Evolutionary conservation across 2,888 invertebrate species (phyloP).

Genomic region (Elegia similella): DNA sequence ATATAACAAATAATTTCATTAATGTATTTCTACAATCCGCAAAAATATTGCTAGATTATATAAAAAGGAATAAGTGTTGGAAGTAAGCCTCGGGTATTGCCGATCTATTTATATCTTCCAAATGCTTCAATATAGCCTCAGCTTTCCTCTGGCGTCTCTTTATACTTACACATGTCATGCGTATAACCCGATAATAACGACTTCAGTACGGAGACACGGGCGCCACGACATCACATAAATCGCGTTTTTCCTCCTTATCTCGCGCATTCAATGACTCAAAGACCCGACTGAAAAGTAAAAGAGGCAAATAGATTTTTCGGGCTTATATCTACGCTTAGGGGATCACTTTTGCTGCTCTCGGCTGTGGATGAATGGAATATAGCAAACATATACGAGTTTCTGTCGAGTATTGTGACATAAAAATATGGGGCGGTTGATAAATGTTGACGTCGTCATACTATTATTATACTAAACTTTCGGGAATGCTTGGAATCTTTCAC

Average conservation of each 20-base stretch:
- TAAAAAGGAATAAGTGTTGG: neutral
- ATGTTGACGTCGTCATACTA: neutral
- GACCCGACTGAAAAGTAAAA: neutral
- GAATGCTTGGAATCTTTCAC: neutral
- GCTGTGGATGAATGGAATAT: neutral
- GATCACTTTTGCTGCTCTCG: slow-evolving; percentile 7
- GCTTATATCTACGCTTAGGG: slow-evolving; percentile 10
- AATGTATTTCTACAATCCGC: no score
- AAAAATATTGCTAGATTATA: no score
- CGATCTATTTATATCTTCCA: neutral
- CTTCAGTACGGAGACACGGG: slow-evolving; percentile 9
- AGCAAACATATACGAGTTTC: neutral
- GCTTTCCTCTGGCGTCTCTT: neutral
- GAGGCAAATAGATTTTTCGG: slow-evolving; percentile 5
- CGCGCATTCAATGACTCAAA: neutral
- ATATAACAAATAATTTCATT: no score
- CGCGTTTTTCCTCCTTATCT: slow-evolving; percentile 7
- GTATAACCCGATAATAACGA: slow-evolving; percentile 15
- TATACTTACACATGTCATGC: slow-evolving; percentile 14
- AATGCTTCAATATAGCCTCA: slow-evolving; percentile 1
- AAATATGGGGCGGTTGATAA: neutral
- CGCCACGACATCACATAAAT: slow-evolving; percentile 3
- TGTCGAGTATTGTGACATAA: neutral
- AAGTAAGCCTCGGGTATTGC: neutral
- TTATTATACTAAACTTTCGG: neutral